These are phyloP conservation scores for Allophyes oxyacanthae DNA, from an alignment of 2,888 invertebrate species.

Conservation along the genomic window DNA sequence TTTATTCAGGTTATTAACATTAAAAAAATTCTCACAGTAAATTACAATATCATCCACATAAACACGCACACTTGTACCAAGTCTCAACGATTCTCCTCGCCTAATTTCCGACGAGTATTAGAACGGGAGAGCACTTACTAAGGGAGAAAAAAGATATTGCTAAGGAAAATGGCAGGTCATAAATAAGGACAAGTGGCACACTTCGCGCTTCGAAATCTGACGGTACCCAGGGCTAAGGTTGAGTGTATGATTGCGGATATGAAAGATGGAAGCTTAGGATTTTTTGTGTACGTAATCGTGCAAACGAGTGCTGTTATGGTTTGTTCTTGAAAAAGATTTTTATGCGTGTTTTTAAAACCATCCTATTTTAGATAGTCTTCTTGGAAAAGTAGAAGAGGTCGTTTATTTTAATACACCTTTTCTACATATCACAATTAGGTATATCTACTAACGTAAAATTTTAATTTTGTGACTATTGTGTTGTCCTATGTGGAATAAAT, in stretches of 20 bases:
- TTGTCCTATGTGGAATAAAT: too few relatives aligned
- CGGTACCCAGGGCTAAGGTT: slow-evolving; percentile 49
- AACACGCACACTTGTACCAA: slow-evolving; percentile 44
- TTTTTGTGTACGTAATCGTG: slow-evolving; percentile 28
- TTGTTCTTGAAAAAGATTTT: not conserved
- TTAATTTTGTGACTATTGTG: too few relatives aligned
- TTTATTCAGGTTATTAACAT: too few relatives aligned
- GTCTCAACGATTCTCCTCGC: slow-evolving; percentile 66
- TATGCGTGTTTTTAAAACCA: too few relatives aligned
- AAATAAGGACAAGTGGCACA: slow-evolving; percentile 77
- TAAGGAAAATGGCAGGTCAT: slow-evolving; percentile 74
- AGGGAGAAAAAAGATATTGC: slow-evolving; percentile 73
- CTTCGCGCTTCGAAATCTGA: slow-evolving; percentile 65
- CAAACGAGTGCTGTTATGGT: slow-evolving; percentile 14
- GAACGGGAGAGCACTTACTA: slow-evolving; percentile 57
- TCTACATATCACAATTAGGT: too few relatives aligned
- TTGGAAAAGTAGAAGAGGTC: too few relatives aligned
- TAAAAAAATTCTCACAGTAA: not conserved
- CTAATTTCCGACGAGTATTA: slow-evolving; percentile 67
- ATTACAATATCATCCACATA: slow-evolving; percentile 13
- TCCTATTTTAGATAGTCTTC: too few relatives aligned
- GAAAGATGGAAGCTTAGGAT: slow-evolving; percentile 51
- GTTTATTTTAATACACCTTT: too few relatives aligned
- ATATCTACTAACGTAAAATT: too few relatives aligned
- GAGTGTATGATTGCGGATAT: slow-evolving; percentile 56